These are phyloP conservation scores for Drosophila carrolli DNA, from an alignment of 1,140 invertebrate species.

Conservation along the genomic window DNA sequence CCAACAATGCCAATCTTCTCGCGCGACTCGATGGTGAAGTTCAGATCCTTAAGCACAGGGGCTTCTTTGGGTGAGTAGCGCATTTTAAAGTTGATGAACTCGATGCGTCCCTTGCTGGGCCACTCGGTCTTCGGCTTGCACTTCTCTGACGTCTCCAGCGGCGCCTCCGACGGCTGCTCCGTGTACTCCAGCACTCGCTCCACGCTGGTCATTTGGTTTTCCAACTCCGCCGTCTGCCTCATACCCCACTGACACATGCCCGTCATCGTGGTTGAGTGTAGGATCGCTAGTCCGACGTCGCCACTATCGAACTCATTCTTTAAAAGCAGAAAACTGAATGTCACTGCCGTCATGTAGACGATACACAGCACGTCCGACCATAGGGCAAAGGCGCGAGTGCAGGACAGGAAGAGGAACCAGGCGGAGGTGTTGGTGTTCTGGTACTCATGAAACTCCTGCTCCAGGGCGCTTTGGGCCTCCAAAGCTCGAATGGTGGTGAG, in stretches of 20 bases:
- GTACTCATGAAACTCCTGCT: slow-evolving; percentile 87
- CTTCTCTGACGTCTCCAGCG: slow-evolving; percentile 85
- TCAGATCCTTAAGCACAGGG: slow-evolving; percentile 88
- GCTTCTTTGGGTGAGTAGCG: slow-evolving; percentile 85
- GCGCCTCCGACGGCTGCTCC: slow-evolving; percentile 86
- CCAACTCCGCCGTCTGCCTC: slow-evolving; percentile 93
- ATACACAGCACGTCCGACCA: slow-evolving; percentile 89
- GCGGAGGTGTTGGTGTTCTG: slow-evolving; percentile 90
- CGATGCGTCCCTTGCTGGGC: slow-evolving; percentile 89
- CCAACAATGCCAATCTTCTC: slow-evolving; percentile 95
- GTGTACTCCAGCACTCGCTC: slow-evolving; percentile 92
- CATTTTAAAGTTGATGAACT: slow-evolving; percentile 88
- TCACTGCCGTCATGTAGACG: slow-evolving; percentile 87
- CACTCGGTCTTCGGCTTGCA: slow-evolving; percentile 88
- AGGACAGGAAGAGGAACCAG: slow-evolving; percentile 89
- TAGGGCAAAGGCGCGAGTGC: slow-evolving; percentile 87
- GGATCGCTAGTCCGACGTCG: slow-evolving; percentile 92
- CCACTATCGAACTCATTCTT: slow-evolving; percentile 87
- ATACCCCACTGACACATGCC: slow-evolving; percentile 95
- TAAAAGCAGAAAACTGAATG: slow-evolving; percentile 86
- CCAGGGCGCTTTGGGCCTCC: slow-evolving; percentile 87
- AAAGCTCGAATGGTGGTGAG: slow-evolving; percentile 93
- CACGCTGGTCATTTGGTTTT: slow-evolving; percentile 94
- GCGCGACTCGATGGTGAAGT: slow-evolving; percentile 87
- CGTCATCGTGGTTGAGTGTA: slow-evolving; percentile 91